These are phyloP conservation scores for Redunca redunca DNA, from an alignment of 2,113 vertebrate genomes.

Conservation along the genomic window DNA sequence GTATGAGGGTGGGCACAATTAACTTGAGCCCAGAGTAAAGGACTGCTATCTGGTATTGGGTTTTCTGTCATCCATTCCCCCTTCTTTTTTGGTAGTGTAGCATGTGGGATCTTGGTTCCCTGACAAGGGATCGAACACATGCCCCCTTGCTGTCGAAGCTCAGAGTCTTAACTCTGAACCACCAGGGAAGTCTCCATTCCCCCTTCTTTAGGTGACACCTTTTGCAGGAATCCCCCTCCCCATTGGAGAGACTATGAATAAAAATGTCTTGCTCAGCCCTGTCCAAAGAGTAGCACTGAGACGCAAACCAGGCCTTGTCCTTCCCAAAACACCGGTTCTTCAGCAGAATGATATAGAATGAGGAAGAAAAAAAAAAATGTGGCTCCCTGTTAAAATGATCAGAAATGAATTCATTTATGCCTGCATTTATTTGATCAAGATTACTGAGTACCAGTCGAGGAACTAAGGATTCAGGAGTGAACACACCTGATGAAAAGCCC, in stretches of 20 bases:
- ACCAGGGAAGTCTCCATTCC: neutral
- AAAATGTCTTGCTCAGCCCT: neutral
- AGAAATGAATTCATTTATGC: neutral
- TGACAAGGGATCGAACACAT: neutral
- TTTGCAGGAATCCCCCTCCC: neutral
- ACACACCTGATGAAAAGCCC: neutral
- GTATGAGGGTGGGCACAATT: neutral
- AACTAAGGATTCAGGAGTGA: neutral
- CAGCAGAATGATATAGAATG: neutral
- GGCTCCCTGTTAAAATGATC: neutral
- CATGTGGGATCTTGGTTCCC: neutral
- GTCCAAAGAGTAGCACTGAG: neutral
- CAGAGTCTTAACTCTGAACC: neutral
- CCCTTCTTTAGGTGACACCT: neutral
- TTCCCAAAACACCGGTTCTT: neutral
- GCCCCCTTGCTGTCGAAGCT: neutral
- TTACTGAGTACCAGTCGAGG: neutral
- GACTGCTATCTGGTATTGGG: accelerated
- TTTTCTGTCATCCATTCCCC: neutral
- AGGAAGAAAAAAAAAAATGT: neutral
- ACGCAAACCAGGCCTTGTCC: neutral
- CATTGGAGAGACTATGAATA: too few species aligned
- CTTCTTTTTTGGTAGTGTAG: neutral
- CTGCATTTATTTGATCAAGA: neutral
- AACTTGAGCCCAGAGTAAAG: accelerated